Conservation (phyloP, 2,797 vertebrate species). For the Coregonus sp. region DNA sequence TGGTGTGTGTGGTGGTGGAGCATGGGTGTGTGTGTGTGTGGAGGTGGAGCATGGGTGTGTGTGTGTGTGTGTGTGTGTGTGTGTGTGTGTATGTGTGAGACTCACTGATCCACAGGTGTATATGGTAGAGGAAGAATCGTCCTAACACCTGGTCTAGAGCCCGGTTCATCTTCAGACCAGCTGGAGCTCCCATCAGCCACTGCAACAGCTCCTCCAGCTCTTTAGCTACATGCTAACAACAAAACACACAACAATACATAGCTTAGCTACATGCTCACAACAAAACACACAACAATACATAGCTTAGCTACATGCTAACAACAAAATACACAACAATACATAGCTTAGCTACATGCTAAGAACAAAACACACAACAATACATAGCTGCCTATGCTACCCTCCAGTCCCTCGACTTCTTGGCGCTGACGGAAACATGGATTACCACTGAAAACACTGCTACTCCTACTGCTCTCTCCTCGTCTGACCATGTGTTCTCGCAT, state of each 20-base stretch:
- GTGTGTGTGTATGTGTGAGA: constrained; percentile 37
- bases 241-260: background rate
- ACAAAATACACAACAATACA: no score
- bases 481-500: no score
- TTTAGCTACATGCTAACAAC: constrained; percentile 81
- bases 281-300: background rate
- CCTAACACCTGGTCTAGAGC: constrained; percentile 94
- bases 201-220: constrained; percentile 90
- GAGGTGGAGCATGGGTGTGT: no score
- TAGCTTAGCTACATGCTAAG: constrained; percentile 62
- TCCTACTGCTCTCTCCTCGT: no score
- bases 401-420: no score
- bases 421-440: no score
- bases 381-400: no score
- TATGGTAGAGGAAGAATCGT: constrained; percentile 98
- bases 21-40: no score
- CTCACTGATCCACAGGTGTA: constrained; percentile 99
- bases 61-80: background rate
- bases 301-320: background rate
- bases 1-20: no score
- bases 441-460: no score
- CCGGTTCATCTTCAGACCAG: constrained; percentile 96
- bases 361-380: background rate
- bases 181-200: constrained; percentile 98
- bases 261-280: background rate